Base-by-base conservation (phyloP, 1,140 invertebrate species). In the Dufourea novaeangliae region DNA sequence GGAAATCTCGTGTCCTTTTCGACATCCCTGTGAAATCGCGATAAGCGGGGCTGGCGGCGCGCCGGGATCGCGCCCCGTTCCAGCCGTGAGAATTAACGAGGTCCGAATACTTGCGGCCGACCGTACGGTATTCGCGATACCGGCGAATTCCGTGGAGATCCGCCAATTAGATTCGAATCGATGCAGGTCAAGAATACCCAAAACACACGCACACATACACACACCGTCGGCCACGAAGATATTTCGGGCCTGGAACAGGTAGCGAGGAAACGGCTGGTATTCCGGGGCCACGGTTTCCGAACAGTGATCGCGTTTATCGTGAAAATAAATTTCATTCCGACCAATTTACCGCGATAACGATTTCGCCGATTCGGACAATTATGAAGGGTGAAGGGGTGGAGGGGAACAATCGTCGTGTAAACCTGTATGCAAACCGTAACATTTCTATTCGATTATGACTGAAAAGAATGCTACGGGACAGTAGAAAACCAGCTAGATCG, bases 41-140 rank as follows among this genome's bases (percentile, higher is more conserved):
- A 77, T 69, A 69, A 61, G 50, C 54, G 2, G n/a, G n/a, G n/a
- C n/a, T 14, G 22, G 11, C 39, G 59, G 8, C 34, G 34, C 3
- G 72, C 27, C 73, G 50, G 22, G 80, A 83, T 79, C 80, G 67
- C 68, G 66, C 57, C 66, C 75, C 56, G 41, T 56, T n/a, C 68
- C 54, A 57, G 27, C 56, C 88, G 88, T 86, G 88, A 84, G 87
- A 90, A 90, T 90, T 90, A 90, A 90, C 87, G 87, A 89, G 88
- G 86, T 83, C 85, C 87, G 80, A 89, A 62, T 89, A 88, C 83
- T 86, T 89, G 83, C 46, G 79, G 84, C 79, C 80, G 87, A 84
- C 78, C 78, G 57, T 22, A 68, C 72, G 78, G 79, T 81, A 85
- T 85, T 84, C 78, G 79, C 74, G 64, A 80, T 64, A 61, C 62